Evolutionary conservation across 2,888 invertebrate genomes (phyloP).

Genomic region (Hermodice carunculata): DNA sequence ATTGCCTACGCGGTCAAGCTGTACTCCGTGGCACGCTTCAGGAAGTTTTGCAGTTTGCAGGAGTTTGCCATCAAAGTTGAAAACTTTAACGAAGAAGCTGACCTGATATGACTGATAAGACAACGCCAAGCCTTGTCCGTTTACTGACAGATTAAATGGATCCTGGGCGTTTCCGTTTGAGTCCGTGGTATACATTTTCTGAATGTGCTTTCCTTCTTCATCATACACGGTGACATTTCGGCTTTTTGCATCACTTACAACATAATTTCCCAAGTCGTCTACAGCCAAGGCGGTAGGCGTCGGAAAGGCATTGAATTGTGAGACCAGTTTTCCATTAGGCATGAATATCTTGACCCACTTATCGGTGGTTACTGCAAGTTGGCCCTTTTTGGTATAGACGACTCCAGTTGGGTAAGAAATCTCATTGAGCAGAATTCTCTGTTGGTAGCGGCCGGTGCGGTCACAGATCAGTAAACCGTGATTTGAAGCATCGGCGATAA

Average conservation of each 20-base stretch:
- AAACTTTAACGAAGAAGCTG: background rate
- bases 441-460: constrained; percentile 6
- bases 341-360: constrained; percentile 9
- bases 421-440: constrained; percentile 5
- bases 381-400: background rate
- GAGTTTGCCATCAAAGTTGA: constrained; percentile 1
- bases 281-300: constrained; percentile 1
- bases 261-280: constrained; percentile 1
- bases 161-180: background rate
- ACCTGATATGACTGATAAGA: constrained; percentile 1
- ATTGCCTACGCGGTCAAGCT: constrained; percentile 10
- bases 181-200: background rate
- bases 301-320: constrained; percentile 5
- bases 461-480: constrained; percentile 10
- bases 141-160: background rate
- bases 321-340: background rate
- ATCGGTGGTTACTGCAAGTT: constrained; percentile 3
- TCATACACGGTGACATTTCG: constrained; percentile 1
- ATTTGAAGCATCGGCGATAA: background rate
- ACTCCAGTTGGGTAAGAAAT: background rate
- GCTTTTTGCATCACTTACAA: background rate
- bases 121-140: background rate
- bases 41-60: constrained; percentile 5
- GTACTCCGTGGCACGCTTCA: background rate
- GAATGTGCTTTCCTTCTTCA: background rate